These are phyloP conservation scores for Rhopalosiphum padi DNA, from an alignment of 1,140 invertebrate species.

Conservation along the genomic window DNA sequence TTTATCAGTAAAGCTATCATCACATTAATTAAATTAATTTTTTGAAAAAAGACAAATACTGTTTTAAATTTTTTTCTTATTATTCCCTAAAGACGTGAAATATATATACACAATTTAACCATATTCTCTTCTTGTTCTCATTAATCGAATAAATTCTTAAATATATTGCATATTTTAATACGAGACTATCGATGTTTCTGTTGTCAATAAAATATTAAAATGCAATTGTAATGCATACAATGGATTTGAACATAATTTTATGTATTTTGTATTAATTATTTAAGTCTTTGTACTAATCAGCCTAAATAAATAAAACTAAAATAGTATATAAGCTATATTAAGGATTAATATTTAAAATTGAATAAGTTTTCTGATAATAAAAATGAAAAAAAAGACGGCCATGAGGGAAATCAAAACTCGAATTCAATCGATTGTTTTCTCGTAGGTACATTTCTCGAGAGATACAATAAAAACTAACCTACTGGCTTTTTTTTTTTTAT, in stretches of 20 bases:
- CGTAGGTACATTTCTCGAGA: constrained; percentile 16
- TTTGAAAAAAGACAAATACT: background rate
- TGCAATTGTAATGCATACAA: constrained; percentile 12
- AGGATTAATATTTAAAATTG: constrained; percentile 11
- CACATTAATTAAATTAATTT: background rate
- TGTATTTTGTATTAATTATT: background rate
- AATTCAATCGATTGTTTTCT: constrained; percentile 33
- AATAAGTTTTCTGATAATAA: constrained; percentile 11
- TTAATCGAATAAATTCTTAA: background rate
- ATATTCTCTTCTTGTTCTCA: background rate
- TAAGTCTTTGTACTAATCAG: background rate
- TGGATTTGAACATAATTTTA: constrained; percentile 18
- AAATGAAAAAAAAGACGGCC: background rate
- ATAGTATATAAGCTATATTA: constrained; percentile 2
- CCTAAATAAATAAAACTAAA: constrained; percentile 32
- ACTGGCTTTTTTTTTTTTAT: background rate
- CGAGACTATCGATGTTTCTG: background rate
- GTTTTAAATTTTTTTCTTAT: too few species aligned
- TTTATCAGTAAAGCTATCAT: background rate
- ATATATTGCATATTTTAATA: background rate
- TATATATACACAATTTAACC: background rate
- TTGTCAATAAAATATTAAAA: background rate
- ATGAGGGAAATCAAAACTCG: constrained; percentile 27
- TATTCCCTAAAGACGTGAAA: background rate
- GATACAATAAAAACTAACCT: constrained; percentile 32